Conservation (phyloP, 2,113 vertebrate species). For the Canis aureus region DNA sequence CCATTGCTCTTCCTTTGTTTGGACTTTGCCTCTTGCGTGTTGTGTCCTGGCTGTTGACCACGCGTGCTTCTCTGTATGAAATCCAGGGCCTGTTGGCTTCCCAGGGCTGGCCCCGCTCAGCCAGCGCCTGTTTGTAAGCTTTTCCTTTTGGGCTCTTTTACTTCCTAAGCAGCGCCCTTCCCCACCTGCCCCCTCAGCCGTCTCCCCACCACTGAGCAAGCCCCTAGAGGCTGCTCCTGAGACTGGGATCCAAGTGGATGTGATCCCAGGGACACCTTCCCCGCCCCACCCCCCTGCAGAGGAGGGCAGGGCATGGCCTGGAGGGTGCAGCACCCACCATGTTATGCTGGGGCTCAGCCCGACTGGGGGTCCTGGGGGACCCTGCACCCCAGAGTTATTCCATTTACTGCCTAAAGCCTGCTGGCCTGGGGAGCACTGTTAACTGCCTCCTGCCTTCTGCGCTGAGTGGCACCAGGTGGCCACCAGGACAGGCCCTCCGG, state of each 20-base stretch:
- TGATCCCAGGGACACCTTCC: not conserved
- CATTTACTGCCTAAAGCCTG: not conserved
- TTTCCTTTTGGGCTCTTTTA: constrained; percentile 60
- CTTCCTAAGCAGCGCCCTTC: constrained; percentile 66
- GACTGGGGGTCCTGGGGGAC: too few relatives aligned
- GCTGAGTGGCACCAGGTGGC: not conserved
- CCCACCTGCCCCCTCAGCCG: not conserved
- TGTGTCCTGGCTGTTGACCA: not conserved
- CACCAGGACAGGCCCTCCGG: not conserved
- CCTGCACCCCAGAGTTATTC: not conserved
- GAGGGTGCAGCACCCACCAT: rapidly evolving
- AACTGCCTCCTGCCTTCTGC: not conserved
- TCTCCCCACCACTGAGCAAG: rapidly evolving
- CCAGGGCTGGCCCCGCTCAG: constrained; percentile 67
- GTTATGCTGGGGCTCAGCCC: too few relatives aligned
- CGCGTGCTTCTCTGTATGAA: constrained; percentile 24
- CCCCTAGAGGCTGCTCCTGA: not conserved
- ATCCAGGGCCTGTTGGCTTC: not conserved
- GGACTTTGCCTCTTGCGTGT: constrained; percentile 10
- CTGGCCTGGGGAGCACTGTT: not conserved
- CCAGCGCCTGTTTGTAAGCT: constrained; percentile 73
- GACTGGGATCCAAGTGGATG: not conserved
- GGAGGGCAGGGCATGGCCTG: not conserved
- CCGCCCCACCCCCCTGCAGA: not conserved
- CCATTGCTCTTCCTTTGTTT: not conserved